These are phyloP conservation scores for Galemys pyrenaicus DNA, from an alignment of 2,113 vertebrate species.

Conservation along the genomic window DNA sequence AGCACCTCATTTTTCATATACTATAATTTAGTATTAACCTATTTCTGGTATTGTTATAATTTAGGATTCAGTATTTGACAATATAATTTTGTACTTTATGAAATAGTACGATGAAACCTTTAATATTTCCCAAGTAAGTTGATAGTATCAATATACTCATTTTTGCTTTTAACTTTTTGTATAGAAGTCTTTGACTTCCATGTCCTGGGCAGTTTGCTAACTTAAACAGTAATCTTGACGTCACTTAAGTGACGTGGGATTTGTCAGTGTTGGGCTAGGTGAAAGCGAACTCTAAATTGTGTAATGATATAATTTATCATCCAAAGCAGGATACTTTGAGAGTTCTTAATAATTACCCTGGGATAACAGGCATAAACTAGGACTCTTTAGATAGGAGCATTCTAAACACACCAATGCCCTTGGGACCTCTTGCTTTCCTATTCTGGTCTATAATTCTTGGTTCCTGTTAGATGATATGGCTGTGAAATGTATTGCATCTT, in stretches of 20 bases:
- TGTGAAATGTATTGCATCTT: not conserved
- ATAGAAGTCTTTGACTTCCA: too few species aligned
- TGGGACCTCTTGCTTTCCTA: not conserved
- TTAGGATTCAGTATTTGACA: not conserved
- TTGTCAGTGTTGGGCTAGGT: not conserved
- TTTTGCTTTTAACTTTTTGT: not conserved
- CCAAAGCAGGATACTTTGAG: not conserved
- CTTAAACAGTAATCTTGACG: not conserved
- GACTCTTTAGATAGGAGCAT: not conserved
- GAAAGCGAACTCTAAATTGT: not conserved
- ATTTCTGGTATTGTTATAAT: not conserved
- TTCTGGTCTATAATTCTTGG: not conserved
- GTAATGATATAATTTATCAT: not conserved
- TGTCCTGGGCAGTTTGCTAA: not conserved
- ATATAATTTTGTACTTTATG: slow-evolving; percentile 29
- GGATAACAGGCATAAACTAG: not conserved
- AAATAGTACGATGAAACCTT: not conserved
- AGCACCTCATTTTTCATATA: not conserved
- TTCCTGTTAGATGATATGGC: not conserved
- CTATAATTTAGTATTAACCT: not conserved
- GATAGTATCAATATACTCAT: not conserved
- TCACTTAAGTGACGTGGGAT: not conserved
- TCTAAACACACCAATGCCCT: not conserved
- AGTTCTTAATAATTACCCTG: not conserved
- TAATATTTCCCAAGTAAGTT: slow-evolving; percentile 1